Evolutionary conservation across 1,140 invertebrate genomes (phyloP).

Genomic region (Campoletis sonorensis): DNA sequence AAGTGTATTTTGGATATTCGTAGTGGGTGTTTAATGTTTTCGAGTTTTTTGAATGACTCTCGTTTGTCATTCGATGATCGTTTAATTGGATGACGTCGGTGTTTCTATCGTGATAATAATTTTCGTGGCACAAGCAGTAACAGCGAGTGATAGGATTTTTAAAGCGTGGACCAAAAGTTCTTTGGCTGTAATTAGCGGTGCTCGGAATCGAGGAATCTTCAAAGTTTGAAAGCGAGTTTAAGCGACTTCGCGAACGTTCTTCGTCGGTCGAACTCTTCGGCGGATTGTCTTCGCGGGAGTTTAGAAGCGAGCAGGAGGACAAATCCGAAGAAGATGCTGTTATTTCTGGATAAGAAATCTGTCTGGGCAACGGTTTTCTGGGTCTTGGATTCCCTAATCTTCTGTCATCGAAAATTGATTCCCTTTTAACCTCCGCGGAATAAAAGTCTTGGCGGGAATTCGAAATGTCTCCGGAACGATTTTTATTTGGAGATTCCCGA

Average conservation of each 20-base stretch:
- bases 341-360: slow-evolving; percentile 21
- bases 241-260: neutral
- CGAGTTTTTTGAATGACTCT: neutral
- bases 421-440: neutral
- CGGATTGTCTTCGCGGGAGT: neutral
- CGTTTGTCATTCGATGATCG: neutral
- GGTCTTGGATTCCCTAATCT: neutral
- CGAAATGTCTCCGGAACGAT: neutral
- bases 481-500: neutral
- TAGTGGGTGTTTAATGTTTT: neutral
- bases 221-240: neutral
- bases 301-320: neutral
- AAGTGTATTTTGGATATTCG: neutral
- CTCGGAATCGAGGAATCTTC: neutral
- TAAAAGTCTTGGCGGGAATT: neutral
- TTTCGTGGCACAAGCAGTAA: neutral
- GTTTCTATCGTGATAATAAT: neutral
- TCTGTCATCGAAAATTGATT: neutral
- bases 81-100: too few species aligned
- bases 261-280: neutral
- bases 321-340: neutral
- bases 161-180: neutral
- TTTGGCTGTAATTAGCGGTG: neutral
- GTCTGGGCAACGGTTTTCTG: slow-evolving; percentile 1
- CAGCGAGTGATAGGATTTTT: neutral